Base-by-base conservation (phyloP, 2,888 invertebrate species). In the Machimus rusticus region DNA sequence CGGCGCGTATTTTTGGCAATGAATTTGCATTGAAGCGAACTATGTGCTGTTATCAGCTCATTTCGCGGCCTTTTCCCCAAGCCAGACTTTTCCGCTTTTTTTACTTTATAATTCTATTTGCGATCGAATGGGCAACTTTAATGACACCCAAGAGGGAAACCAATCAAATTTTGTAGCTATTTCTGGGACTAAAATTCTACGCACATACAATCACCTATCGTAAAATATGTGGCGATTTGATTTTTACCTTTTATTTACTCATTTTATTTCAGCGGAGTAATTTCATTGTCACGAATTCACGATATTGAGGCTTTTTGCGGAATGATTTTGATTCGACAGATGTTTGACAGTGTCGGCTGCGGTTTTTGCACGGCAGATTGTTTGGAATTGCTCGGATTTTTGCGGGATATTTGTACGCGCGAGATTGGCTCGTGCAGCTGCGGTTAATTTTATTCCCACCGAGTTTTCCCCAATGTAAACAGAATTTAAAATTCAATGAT, bases 1-100 rank as follows among this genome's bases (percentile, higher is more conserved):
- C 66, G 37, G 51, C 57, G 57, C 82, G 82, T 82, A 82, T 82
- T 82, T 82, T 82, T 82, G 82, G 82, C 82, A 82, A 82, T 82
- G 82, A 82, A 82, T 82, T 82, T 66, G 82, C 79, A 79, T 79
- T 51, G 66, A 66, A 66, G 57, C n/a, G 28, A 82, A 51, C 37
- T 51, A 66, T 66, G 34, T 34, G 76, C 76, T 82, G 57, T 66
- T 82, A 82, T 82, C 82, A 82, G 82, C 66, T 28, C 6, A 12
- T 66, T 66, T 66, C 28, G 66, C 23, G 66, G 66, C 66, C 28
- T 66, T 66, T 66, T 66, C 43, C 43, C 14, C 66, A 12, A 23
- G 66, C 12, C 66, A 66, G 66, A 66, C 66, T 66, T 66, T 66
- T 66, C 66, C 66, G 28, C 51, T 51, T 66, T 28, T 66, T 28